Evolutionary conservation across 2,888 invertebrate species (phyloP), one percentile per base, ranked within the genome.

Genomic region (Meganola albula): DNA sequence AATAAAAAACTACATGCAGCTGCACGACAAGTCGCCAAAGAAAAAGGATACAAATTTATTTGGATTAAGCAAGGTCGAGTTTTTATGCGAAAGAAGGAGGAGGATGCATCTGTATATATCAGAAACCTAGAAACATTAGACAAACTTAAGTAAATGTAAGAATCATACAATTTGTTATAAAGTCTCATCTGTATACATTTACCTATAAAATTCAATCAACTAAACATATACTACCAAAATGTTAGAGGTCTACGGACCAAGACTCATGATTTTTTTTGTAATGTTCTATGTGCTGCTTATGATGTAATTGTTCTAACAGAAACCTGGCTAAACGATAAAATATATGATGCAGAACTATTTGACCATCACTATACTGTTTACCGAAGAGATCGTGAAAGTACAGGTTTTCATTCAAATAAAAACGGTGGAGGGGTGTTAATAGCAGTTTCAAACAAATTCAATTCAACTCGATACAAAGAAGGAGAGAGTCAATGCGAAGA

Each of bases 31-130:
- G 6, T 16, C 16, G 16, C 16, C 1, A 40, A 37, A 10, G 33
- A 32, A 1, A 34, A 27, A 7, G 29, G 23, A 1, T 41, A 34
- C 10, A 34, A 31, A 12, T 44, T 31, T 13, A 38, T 44, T 1
- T 44, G 40, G 44, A 11, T 40, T 2, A 25, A 16, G 6, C 16
- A 16, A 6, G 16, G 16, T 5, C 4, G 16, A 16, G 16, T 16
- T 16, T 16, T 16, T 16, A 16, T 16, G 6, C 16, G 16, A 5
- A 16, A 16, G 6, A 16, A 6, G 4, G 16, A 16, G 6, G 16
- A 4, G 4, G 16, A 16, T 16, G 6, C 4, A 4, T 16, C 16
- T 6, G 6, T 16, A 16, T 16, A 16, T 16, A 6, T 16, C 6
- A 16, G 6, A 16, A 16, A 16, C 16, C 6, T 16, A 5, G 16